phyloP scores from a whole-genome alignment of 2,888 invertebrate species.

The Drosophila lutescens region DNA sequence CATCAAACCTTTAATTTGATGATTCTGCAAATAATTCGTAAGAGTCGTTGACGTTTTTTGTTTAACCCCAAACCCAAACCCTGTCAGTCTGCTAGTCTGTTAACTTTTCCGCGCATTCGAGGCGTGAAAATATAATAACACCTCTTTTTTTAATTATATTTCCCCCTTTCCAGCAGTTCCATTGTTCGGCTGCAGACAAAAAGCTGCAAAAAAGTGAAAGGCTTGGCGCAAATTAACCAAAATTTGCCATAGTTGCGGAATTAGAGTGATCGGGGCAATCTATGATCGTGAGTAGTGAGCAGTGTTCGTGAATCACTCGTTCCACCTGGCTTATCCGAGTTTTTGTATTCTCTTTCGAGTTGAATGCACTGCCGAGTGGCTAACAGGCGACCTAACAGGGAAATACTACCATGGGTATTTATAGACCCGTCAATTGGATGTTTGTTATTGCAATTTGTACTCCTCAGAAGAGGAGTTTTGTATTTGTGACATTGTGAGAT shows the following conservation, averaged over 20 bases:
- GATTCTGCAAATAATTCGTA: conserved; percentile 79
- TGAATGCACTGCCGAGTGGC: conserved; percentile 36
- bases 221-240: conserved; percentile 60
- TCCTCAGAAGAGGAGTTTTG: neutral
- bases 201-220: conserved; percentile 54
- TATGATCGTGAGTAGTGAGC: conserved; percentile 42
- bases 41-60: conserved; percentile 74
- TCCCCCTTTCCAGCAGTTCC: conserved; percentile 1
- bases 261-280: conserved; percentile 71
- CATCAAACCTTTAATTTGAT: conserved; percentile 82
- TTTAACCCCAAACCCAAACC: conserved; percentile 2
- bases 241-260: conserved; percentile 58
- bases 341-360: conserved; percentile 8
- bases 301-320: conserved; percentile 27
- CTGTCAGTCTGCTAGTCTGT: conserved; percentile 44
- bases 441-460: conserved; percentile 16
- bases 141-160: conserved; percentile 68
- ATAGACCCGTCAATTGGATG: conserved; percentile 18
- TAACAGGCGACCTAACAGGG: no score
- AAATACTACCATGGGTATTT: conserved; percentile 5
- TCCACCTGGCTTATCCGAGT: neutral
- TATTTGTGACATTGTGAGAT: neutral
- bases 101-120: conserved; percentile 69
- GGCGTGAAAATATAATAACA: conserved; percentile 80
- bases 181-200: conserved; percentile 18